Base-by-base conservation (phyloP, 2,113 vertebrate species). In the Eurypyga helias region DNA sequence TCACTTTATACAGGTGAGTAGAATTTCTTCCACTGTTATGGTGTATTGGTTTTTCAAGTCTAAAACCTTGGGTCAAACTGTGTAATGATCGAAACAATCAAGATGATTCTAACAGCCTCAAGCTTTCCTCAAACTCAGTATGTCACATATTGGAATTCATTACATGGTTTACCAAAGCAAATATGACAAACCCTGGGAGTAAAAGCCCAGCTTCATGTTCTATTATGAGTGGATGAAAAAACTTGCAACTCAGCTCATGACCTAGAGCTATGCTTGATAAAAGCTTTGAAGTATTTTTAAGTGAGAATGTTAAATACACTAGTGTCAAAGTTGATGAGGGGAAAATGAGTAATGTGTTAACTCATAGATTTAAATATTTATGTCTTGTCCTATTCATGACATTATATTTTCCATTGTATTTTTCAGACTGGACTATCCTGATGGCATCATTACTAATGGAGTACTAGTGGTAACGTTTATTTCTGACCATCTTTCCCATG, bases 401-500 rank as follows among this genome's bases (percentile, higher is more conserved):
- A 46, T 87, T 49, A 3, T n/a, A 46, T 61, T 92, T 97, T 75
- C 54, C 5, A 8, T 89, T 96, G 96, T 97, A 18, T 97, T 93
- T 98, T 98, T 33, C 95, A 99, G 99, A 26, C 29, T 92, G 65
- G 97, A 81, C 24, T 90, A 86, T 24, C 97, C 97, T 13, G 98
- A 97, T 86, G 73, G 84, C 43, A 98, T 98, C 80, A 28, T 98
- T 88, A 98, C 98, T 34, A 99, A 99, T 17, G 98, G 98, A 87
- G 97, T 98, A 21, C 92, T 99, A 38, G 97, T 99, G 98, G 99
- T 99, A 98, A 98, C 83, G 55, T 73, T 49, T 73, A 67, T 80
- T 93, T 96, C 17, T 82, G 79, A 28, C 2, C 2, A 13, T 90
- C 16, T 85, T 77, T 76, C 46, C 46, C 84, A 11, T 92, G 38